These are phyloP conservation scores for Ivindomyrus marchei DNA, from an alignment of 2,113 vertebrate species.

Conservation along the genomic window DNA sequence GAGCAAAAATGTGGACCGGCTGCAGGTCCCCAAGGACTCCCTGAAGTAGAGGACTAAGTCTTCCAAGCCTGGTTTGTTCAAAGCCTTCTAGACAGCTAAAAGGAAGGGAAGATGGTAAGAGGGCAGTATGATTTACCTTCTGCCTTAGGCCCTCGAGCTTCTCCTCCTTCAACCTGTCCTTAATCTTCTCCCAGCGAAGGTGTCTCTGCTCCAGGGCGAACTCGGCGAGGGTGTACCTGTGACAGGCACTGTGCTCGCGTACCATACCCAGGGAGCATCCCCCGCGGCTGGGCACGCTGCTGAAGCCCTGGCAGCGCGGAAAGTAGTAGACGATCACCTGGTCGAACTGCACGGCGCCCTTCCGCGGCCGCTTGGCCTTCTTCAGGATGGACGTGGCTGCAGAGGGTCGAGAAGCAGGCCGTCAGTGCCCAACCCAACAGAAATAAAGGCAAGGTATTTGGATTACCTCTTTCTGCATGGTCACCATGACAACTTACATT, in stretches of 20 bases:
- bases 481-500: background rate
- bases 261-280: conserved; percentile 95
- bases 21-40: background rate
- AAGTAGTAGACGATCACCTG: conserved; percentile 93
- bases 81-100: background rate
- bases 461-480: background rate
- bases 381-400: conserved; percentile 85
- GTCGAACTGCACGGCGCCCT: conserved; percentile 77
- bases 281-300: conserved; percentile 86
- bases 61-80: background rate
- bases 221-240: conserved; percentile 77
- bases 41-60: background rate
- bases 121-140: conserved; percentile 57
- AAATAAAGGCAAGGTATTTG: background rate
- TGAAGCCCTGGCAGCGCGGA: conserved; percentile 92
- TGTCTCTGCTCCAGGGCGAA: conserved; percentile 75
- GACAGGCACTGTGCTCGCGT: conserved; percentile 68
- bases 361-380: conserved; percentile 68
- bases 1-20: background rate
- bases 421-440: background rate
- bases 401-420: conserved; percentile 16
- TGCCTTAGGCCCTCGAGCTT: conserved; percentile 73
- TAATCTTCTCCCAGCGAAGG: conserved; percentile 70
- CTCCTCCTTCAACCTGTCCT: conserved; percentile 78
- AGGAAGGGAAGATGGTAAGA: background rate